Evolutionary conservation across 2,888 invertebrate species (phyloP).

Genomic region (Aplocera efformata): DNA sequence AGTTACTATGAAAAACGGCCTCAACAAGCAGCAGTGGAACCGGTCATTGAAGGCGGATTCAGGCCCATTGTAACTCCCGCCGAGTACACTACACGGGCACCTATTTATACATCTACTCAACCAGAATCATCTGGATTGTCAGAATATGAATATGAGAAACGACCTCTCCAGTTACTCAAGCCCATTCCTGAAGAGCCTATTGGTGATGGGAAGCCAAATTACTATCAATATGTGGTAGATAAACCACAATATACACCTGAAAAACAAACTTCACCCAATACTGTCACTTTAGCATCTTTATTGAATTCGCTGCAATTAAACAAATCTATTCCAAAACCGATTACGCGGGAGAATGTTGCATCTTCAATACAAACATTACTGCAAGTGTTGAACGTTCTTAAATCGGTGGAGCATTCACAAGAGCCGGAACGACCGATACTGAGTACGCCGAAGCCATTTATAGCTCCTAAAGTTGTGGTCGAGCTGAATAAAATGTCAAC

Average conservation of each 20-base stretch:
- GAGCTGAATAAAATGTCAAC: slow-evolving; percentile 12
- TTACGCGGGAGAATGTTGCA: slow-evolving; percentile 89
- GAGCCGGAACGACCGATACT: slow-evolving; percentile 52
- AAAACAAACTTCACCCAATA: slow-evolving; percentile 39
- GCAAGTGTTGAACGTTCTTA: slow-evolving; percentile 86
- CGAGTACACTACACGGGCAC: slow-evolving; percentile 39
- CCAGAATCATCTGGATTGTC: slow-evolving; percentile 29
- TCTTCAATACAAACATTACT: slow-evolving; percentile 88
- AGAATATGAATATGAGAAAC: slow-evolving; percentile 40
- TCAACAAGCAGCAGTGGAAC: slow-evolving; percentile 37
- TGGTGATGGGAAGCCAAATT: slow-evolving; percentile 44
- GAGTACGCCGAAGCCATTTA: slow-evolving; percentile 64
- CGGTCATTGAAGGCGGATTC: slow-evolving; percentile 62
- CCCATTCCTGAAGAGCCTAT: slow-evolving; percentile 33
- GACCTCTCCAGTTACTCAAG: slow-evolving; percentile 36
- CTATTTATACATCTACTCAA: slow-evolving; percentile 38
- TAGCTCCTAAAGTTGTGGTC: slow-evolving; percentile 36
- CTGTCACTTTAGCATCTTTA: slow-evolving; percentile 72
- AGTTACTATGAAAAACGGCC: slow-evolving; percentile 63
- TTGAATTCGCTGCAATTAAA: slow-evolving; percentile 86
- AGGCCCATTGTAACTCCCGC: slow-evolving; percentile 53
- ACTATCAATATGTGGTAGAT: slow-evolving; percentile 55
- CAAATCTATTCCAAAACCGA: slow-evolving; percentile 87
- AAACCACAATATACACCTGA: slow-evolving; percentile 40
- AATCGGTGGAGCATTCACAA: slow-evolving; percentile 64